Base-by-base conservation (phyloP, 1,140 invertebrate genomes). In the Drosophila lacertosa region DNA sequence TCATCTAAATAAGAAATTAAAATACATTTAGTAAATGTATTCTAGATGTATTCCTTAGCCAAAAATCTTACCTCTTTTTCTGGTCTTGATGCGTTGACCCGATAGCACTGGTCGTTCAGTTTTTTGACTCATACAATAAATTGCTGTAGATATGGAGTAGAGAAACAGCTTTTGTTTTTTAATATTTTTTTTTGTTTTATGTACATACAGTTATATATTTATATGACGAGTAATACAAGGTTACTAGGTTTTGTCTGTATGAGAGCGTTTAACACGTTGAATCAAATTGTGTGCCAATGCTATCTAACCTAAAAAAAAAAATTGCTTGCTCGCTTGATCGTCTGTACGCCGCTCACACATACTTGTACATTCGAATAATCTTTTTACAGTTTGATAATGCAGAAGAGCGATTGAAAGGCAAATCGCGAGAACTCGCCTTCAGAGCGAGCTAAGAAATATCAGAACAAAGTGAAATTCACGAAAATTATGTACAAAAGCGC, bases 81-180 rank as follows among this genome's bases (percentile, higher is more conserved):
- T 97, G 96, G 98, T 99, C 96, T 99, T 99, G 94, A 99, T 98
- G 94, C 98, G 97, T 95, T 99, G 98, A 97, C 98, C 98, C 95
- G 97, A 98, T 95, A 99, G 94, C 95, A 98, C 96, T 95, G 98
- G 98, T 97, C 98, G 98, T 98, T 99, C 97, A 95, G 96, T 96
- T 97, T 99, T 99, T 95, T 98, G 97, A 99, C 97, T 99, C 98
- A 99, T 99, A 98, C 97, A 99, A 98, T 95, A 96, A 95, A 95
- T 95, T 95, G 95, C 95, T 97, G 93, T 77, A 96, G 94, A 90
- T 91, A 50, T 54, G 33, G 10, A 40, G 16, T 54, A 67, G 26
- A 69, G 5, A 75, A 55, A 77, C 11, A 59, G 18, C 42, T 40
- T 16, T n/a, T n/a, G n/a, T n/a, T n/a, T 16, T 69, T 47, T 32